These are phyloP conservation scores for Gonioctena quinquepunctata DNA, from an alignment of 1,140 invertebrate genomes.

Conservation along the genomic window DNA sequence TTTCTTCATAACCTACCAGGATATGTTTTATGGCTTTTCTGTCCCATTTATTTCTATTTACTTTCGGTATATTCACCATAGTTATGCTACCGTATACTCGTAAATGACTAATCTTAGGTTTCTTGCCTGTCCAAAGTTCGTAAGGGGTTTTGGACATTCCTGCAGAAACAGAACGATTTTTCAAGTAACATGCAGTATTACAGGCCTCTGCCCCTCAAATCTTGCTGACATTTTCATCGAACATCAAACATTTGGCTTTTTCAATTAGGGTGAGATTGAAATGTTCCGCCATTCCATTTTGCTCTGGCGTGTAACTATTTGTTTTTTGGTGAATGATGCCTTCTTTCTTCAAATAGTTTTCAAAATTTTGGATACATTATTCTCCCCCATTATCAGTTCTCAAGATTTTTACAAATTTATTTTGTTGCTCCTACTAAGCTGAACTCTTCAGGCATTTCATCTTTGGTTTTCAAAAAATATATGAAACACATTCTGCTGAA, in stretches of 20 bases:
- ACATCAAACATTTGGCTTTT: constrained; percentile 51
- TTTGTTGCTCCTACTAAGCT: too few species aligned
- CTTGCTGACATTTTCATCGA: constrained; percentile 42
- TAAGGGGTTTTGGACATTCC: constrained; percentile 14
- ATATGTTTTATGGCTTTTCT: constrained; percentile 33
- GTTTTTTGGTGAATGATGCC: constrained; percentile 52
- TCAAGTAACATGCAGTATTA: constrained; percentile 42
- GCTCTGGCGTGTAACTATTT: constrained; percentile 49
- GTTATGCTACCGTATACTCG: constrained; percentile 41
- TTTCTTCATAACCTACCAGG: constrained; percentile 33
- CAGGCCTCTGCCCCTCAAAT: constrained; percentile 26
- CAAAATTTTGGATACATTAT: constrained; percentile 41
- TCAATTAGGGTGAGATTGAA: constrained; percentile 53
- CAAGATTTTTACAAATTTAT: too few species aligned
- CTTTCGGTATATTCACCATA: constrained; percentile 43
- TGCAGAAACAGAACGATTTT: constrained; percentile 15
- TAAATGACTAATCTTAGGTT: constrained; percentile 41
- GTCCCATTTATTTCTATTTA: constrained; percentile 37
- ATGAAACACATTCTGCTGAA: constrained; percentile 47
- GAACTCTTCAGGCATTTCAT: constrained; percentile 36
- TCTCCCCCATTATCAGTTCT: constrained; percentile 38
- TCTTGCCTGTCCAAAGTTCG: constrained; percentile 30
- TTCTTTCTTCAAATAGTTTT: constrained; percentile 34
- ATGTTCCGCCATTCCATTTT: constrained; percentile 55
- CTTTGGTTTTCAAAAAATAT: constrained; percentile 50